These are phyloP conservation scores for Diadophis punctatus DNA, from an alignment of 2,113 vertebrate species.

Conservation along the genomic window DNA sequence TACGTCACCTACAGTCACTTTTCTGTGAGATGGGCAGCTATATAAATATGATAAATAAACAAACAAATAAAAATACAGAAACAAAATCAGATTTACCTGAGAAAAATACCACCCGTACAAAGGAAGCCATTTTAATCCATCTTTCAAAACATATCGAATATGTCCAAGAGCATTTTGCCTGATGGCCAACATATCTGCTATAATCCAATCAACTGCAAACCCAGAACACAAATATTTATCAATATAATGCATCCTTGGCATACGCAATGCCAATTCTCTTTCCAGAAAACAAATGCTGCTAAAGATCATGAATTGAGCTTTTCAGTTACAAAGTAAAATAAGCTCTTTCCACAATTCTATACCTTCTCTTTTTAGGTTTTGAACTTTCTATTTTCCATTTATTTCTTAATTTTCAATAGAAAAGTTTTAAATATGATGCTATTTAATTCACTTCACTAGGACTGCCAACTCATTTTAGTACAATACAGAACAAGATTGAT, in stretches of 20 bases:
- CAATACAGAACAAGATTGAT: background rate
- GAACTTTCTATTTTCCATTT: background rate
- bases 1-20: background rate
- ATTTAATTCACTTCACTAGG: background rate
- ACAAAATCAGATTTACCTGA: conserved; percentile 73
- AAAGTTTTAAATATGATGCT: background rate
- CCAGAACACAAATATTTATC: conserved; percentile 16
- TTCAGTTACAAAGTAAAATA: background rate
- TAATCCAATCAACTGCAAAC: conserved; percentile 89
- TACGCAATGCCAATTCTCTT: background rate
- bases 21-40: background rate
- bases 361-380: background rate
- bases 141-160: conserved; percentile 92
- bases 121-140: conserved; percentile 92
- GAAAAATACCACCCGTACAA: conserved; percentile 96
- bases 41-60: background rate
- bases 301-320: background rate
- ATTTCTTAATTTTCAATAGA: background rate
- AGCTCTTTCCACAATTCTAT: background rate
- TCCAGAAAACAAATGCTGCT: background rate
- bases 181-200: conserved; percentile 88
- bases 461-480: no score
- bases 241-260: background rate
- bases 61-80: background rate
- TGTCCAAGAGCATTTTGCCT: conserved; percentile 89